phyloP scores from a whole-genome alignment of 92 coral and sea anemone species.

The Heliopora coerulea region DNA sequence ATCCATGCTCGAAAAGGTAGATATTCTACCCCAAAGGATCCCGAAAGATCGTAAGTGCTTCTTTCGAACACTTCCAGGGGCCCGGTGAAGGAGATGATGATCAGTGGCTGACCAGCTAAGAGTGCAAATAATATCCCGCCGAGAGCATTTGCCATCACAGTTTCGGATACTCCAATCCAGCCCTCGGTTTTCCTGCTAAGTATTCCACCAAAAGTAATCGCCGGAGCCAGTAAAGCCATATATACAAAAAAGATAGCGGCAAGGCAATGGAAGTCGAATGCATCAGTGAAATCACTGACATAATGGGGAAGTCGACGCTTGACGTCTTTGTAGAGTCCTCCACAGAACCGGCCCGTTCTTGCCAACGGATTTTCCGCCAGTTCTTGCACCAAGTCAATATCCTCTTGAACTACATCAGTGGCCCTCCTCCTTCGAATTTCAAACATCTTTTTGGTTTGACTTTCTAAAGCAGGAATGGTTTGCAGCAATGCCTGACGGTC shows the following conservation, averaged over 20 bases:
- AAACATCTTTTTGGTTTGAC: constrained; percentile 62
- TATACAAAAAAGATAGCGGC: constrained; percentile 87
- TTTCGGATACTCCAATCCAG: constrained; percentile 99
- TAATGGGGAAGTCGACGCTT: constrained; percentile 71
- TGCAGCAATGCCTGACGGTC: constrained; percentile 81
- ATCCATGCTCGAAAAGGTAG: constrained; percentile 99
- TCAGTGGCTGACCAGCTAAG: constrained; percentile 95
- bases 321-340: constrained; percentile 86
- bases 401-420: constrained; percentile 41
- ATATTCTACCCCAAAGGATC: constrained; percentile 66
- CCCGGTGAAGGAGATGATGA: constrained; percentile 89
- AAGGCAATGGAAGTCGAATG: constrained; percentile 75
- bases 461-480: constrained; percentile 80
- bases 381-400: constrained; percentile 48
- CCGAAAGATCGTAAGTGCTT: constrained; percentile 68
- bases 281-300: constrained; percentile 80
- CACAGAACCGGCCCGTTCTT: constrained; percentile 89
- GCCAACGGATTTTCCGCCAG: constrained; percentile 64
- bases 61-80: constrained; percentile 92
- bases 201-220: constrained; percentile 95
- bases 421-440: constrained; percentile 59
- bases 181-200: constrained; percentile 75
- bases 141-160: constrained; percentile 82
- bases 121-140: constrained; percentile 82
- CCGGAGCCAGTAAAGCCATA: constrained; percentile 95